Evolutionary conservation across 2,113 vertebrate species (phyloP).

Genomic region (Phoenicopterus ruber): DNA sequence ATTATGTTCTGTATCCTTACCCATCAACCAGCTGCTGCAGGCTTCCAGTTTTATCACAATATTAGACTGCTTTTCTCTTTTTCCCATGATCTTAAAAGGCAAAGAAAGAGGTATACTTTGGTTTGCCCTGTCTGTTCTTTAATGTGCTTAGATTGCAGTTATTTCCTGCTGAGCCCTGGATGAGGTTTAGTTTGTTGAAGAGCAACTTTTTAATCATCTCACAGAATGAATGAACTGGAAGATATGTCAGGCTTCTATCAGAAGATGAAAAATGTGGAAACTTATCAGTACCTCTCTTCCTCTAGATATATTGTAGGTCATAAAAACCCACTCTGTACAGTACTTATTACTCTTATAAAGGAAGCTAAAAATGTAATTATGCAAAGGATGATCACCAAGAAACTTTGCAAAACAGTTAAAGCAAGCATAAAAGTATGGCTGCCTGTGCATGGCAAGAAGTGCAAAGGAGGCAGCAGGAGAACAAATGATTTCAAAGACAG

Average conservation of each 20-base stretch:
- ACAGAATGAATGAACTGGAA: constrained; percentile 37
- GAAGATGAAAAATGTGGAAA: constrained; percentile 50
- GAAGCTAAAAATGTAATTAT: constrained; percentile 34
- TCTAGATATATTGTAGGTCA: neutral
- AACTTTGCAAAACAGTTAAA: constrained; percentile 16
- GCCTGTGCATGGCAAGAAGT: neutral
- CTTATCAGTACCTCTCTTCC: constrained; percentile 33
- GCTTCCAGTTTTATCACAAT: constrained; percentile 3
- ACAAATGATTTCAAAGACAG: neutral
- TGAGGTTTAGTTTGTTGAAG: constrained; percentile 51
- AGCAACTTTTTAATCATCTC: constrained; percentile 64
- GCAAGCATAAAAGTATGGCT: neutral
- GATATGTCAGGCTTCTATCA: constrained; percentile 41
- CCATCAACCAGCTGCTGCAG: neutral
- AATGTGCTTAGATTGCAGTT: constrained; percentile 53
- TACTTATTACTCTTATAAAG: constrained; percentile 12
- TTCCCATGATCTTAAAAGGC: neutral
- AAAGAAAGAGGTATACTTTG: constrained; percentile 20
- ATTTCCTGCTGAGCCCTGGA: constrained; percentile 54
- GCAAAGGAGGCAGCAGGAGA: neutral
- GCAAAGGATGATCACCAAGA: neutral
- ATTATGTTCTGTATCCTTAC: neutral
- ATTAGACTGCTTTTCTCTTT: constrained; percentile 35
- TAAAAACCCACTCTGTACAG: neutral
- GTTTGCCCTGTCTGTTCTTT: constrained; percentile 35